Evolutionary conservation across 1,140 invertebrate genomes (phyloP), one percentile per base, ranked within the genome.

Genomic region (Chrysopa pallens): DNA sequence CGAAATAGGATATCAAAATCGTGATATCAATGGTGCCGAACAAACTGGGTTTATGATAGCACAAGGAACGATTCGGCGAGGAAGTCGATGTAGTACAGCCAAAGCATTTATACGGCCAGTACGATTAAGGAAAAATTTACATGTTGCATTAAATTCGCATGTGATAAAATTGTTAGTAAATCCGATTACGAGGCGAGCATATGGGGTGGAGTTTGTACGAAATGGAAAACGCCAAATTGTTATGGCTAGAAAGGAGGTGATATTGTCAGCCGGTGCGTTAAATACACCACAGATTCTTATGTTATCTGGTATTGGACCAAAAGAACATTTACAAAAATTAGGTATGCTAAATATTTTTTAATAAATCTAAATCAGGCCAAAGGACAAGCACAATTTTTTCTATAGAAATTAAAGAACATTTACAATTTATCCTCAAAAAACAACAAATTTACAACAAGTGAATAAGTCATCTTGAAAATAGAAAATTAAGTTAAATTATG

Each of bases 21-120:
- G 83, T 38, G 87, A 92, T 54, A 84, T 91, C 8, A 91, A 89
- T 65, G 82, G 88, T 28, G 79, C 78, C 43, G 59, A 70, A 2
- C 83, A 88, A 60, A 78, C 80, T 1, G 84, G 86, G 5, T 89
- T 89, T 46, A 86, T 88, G 80, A 78, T 88, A 33, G 80, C 84
- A 4, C 86, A 91, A 69, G 91, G 80, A 6, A 95, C 89, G 0
- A 86, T 93, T 13, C 59, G 85, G 47, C 62, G 83, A 37, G 88
- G 89, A 0, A 80, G 74, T 0, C 66, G 92, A 38, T 95, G 90
- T 58, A 90, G 84, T 46, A 89, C 88, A 6, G 82, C 88, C 0
- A 89, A 89, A 61, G 89, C 85, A 0, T 94, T 92, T 52, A 57
- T 94, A 6, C 64, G 82, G 45, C 86, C 88, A 6, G 74, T 83